Percentiles rank a stretch among this genome's conserved stretches.
Evolutionary conservation across 2,113 vertebrate species (phyloP).

Genomic region (Lynx canadensis): DNA sequence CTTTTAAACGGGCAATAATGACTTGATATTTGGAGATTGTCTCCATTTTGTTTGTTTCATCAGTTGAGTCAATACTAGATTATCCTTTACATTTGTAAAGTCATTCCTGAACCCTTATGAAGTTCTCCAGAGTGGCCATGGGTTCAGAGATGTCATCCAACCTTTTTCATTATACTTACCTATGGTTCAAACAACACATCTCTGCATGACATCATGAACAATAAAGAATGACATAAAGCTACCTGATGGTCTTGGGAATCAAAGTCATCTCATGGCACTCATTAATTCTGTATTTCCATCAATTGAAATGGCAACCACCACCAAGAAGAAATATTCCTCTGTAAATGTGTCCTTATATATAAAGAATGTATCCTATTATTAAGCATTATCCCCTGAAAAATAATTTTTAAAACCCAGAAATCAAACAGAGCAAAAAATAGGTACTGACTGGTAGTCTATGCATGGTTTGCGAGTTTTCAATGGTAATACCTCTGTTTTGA

Average conservation of each 20-base stretch:
- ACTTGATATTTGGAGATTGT: neutral
- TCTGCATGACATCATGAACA: neutral
- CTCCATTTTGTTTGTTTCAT: neutral
- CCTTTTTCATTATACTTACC: neutral
- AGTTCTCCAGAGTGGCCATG: neutral
- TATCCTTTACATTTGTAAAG: neutral
- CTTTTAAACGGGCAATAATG: neutral
- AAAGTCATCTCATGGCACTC: neutral
- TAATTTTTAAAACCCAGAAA: neutral
- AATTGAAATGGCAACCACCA: neutral
- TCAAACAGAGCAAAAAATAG: neutral
- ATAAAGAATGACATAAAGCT: neutral
- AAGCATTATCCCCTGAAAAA: neutral
- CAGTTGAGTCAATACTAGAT: neutral
- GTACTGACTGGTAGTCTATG: neutral
- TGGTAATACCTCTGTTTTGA: neutral
- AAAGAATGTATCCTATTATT: neutral
- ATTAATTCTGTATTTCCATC: neutral
- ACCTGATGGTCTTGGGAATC: neutral
- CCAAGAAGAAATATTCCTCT: neutral
- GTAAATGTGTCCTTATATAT: neutral
- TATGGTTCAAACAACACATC: neutral
- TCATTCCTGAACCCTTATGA: neutral
- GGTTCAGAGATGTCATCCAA: neutral
- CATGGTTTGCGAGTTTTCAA: neutral